Evolutionary conservation across 1,140 invertebrate species (phyloP).

Genomic region (Gonatopus flavifemur): DNA sequence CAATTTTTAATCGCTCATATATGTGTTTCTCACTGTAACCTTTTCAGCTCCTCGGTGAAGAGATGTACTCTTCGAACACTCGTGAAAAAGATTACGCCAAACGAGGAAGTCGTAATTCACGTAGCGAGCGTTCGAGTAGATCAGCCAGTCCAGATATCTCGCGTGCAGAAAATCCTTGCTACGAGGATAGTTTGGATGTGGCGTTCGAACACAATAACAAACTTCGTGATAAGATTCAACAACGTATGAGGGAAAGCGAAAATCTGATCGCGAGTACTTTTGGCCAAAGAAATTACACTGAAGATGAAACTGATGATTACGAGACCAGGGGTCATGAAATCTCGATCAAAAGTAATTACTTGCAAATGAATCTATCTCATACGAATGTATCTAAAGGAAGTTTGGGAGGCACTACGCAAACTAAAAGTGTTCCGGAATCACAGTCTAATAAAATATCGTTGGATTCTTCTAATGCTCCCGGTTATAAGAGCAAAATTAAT

Average conservation of each 20-base stretch:
- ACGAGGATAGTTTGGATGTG: slow-evolving; percentile 54
- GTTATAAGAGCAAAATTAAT: slow-evolving; percentile 43
- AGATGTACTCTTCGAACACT: slow-evolving; percentile 49
- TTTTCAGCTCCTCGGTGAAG: slow-evolving; percentile 51
- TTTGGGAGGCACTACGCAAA: background rate
- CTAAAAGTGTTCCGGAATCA: background rate
- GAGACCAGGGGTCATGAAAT: background rate
- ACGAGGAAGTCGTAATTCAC: slow-evolving; percentile 4
- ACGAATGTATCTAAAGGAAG: slow-evolving; percentile 11
- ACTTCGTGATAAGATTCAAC: slow-evolving; percentile 53
- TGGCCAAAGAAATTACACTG: slow-evolving; percentile 26
- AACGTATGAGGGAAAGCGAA: slow-evolving; percentile 54
- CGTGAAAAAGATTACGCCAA: slow-evolving; percentile 40
- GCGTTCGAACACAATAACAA: slow-evolving; percentile 57
- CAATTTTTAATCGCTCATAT: background rate
- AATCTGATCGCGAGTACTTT: slow-evolving; percentile 50
- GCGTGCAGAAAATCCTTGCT: slow-evolving; percentile 41
- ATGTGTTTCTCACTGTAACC: slow-evolving; percentile 1
- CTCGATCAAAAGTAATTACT: slow-evolving; percentile 14
- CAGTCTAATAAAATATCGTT: slow-evolving; percentile 4
- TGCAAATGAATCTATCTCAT: background rate
- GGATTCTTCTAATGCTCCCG: slow-evolving; percentile 23
- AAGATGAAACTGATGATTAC: background rate
- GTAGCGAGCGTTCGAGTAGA: slow-evolving; percentile 42
- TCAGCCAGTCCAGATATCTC: slow-evolving; percentile 39